Base-by-base conservation (phyloP, 1,140 invertebrate genomes). In the Hylyphantes graminicola region DNA sequence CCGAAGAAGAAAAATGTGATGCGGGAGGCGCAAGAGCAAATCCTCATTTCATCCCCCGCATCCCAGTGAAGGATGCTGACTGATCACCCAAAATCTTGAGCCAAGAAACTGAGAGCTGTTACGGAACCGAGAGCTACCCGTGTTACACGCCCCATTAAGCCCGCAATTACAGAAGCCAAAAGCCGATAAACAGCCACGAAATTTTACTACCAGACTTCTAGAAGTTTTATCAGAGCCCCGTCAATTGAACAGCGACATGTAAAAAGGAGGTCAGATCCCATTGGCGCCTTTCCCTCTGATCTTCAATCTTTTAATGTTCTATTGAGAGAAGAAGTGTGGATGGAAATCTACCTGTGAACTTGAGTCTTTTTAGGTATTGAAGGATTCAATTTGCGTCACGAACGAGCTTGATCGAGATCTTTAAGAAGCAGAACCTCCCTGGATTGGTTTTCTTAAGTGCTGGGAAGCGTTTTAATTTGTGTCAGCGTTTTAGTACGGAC, bases 161-260 rank as follows among this genome's bases (percentile, higher is more conserved):
- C 9, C 54, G 77, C 77, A 80, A 80, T 80, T 80, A 80, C 77
- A 68, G 67, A 70, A 50, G 77, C 77, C 12, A 78, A 35, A 80
- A 80, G 67, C 77, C 77, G 77, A 80, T 80, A 80, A 80, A 80
- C 77, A 80, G 77, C 70, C 19, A 61, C 64, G 53, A 80, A 80
- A 80, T 80, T 80, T 80, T 80, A 80, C 77, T 70, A 80, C 77
- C 65, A 48, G 53, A 59, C 77, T 70, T 70, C 50, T 68, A 61
- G 70, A 80, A 80, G 53, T 70, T 80, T 80, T 80, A 80, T 80
- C 77, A 80, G 35, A 35, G 77, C 77, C 57, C 35, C 35, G 35
- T 35, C 35, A 35, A 51, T 70, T 11, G 53, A 70, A 51, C 51
- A 51, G 53, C 19, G 19, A 51, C 67, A 48, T 12, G 12, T 51